Base-by-base conservation (phyloP, 2,888 invertebrate genomes). In the Hanleya hanleyi region DNA sequence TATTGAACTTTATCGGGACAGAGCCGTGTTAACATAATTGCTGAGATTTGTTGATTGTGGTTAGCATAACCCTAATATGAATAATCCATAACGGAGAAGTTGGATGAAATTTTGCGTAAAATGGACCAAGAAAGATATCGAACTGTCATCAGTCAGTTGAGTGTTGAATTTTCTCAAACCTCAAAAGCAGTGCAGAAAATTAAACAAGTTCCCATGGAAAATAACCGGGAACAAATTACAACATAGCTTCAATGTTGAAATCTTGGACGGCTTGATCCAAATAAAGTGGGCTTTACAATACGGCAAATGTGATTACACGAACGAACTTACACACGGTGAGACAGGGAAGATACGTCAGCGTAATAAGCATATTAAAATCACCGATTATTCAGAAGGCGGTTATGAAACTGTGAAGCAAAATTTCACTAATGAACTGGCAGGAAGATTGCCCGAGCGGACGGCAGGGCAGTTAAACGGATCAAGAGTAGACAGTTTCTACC, bases 381-480 rank as follows among this genome's bases (percentile, higher is more conserved):
- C 78, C 2, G 75, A 78, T 29, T 69, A 73, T 0, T 76, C 75
- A 0, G 70, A 74, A 5, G 71, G 72, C 0, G 74, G 77, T 9
- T 77, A 70, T 77, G 73, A 78, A 9, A 77, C 77, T n/a, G n/a
- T 0, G 77, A 38, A 62, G 4, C 70, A 75, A 22, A 77, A 80
- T 51, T 41, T 71, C 32, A 1, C 64, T 1, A 71, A 77, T n/a
- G 77, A 74, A 3, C 36, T 50, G 77, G 76, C 22, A 35, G 67
- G 0, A 73, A 71, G 49, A 77, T 77, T 32, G 29, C 32, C 18
- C 71, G 68, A 49, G 77, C 75, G 26, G 77, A 78, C 38, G 65
- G 57, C 12, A 35, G 76, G 1, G 78, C 80, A 29, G 26, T 75
- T 6, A 68, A 73, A 32, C 69, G 69, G 37, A 57, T 69, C 29